A percentile compares a stretch with the other conserved stretches of the same genome.
phyloP scores from a whole-genome alignment of 1,140 invertebrate species.

The Pseudomyrmex pallidus region DNA sequence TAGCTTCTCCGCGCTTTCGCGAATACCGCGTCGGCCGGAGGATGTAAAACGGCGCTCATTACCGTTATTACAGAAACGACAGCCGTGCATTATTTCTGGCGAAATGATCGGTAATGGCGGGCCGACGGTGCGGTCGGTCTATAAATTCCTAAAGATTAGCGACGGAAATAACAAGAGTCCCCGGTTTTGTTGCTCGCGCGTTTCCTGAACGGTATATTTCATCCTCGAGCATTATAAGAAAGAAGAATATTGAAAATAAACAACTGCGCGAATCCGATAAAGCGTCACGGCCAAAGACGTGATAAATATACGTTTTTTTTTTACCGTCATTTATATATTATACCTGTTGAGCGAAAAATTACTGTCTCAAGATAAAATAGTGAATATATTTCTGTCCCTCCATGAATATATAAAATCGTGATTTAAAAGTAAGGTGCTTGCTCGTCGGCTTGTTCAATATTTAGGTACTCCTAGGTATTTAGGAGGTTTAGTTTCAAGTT shows the following conservation, averaged over 20 bases:
- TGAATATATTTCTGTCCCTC: conserved; percentile 2
- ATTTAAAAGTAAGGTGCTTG: conserved; percentile 10
- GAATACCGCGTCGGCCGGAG: conserved; percentile 26
- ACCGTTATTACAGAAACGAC: conserved; percentile 63
- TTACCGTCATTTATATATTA: conserved; percentile 7
- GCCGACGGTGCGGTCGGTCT: background rate
- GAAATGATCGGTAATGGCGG: conserved; percentile 66
- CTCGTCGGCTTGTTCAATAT: background rate
- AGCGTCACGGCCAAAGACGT: background rate
- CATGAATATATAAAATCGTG: background rate
- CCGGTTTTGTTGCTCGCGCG: background rate
- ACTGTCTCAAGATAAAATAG: background rate
- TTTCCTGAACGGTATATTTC: background rate
- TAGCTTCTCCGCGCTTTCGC: conserved; percentile 53
- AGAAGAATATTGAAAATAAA: background rate
- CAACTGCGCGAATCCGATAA: background rate
- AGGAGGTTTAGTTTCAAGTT: background rate
- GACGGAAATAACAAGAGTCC: background rate
- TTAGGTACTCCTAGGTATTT: background rate
- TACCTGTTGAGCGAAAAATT: background rate
- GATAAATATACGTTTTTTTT: background rate
- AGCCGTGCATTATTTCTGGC: conserved; percentile 62
- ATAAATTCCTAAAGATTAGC: conserved; percentile 29
- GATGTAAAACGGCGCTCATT: conserved; percentile 64
- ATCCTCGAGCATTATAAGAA: background rate